A percentile compares a stretch with the other conserved stretches of the same genome.
phyloP scores from a whole-genome alignment of 2,888 invertebrate species.

The Leptopterna dolabrata region DNA sequence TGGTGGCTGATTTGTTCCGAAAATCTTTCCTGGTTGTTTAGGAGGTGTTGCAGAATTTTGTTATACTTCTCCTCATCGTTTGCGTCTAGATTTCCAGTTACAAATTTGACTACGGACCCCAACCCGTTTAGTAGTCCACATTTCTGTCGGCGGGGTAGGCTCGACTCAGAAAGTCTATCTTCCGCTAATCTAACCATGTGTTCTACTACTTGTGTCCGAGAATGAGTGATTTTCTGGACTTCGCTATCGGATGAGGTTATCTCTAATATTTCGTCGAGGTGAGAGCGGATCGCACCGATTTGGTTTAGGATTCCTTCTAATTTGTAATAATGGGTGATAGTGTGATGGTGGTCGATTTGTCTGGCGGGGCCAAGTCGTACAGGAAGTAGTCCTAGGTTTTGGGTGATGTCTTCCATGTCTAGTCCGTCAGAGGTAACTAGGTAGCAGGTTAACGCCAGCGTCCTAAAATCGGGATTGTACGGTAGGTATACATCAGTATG shows the following conservation, averaged over 20 bases:
- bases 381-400: background rate
- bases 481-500: background rate
- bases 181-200: background rate
- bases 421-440: background rate
- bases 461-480: too few species aligned
- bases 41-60: background rate
- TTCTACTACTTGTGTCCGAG: background rate
- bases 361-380: background rate
- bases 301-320: background rate
- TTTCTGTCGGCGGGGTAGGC: background rate
- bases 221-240: background rate
- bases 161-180: background rate
- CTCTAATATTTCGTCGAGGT: background rate
- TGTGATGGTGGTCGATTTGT: background rate
- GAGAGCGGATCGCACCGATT: background rate
- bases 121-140: background rate
- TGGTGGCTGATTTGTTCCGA: background rate
- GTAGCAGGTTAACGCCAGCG: too few species aligned
- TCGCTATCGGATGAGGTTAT: background rate
- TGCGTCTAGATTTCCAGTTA: background rate
- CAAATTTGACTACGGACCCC: background rate
- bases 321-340: conserved; percentile 4
- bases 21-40: background rate
- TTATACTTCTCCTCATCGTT: background rate
- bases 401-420: background rate